Evolutionary conservation across 2,113 vertebrate genomes (phyloP).

Genomic region (Xenopus borealis): DNA sequence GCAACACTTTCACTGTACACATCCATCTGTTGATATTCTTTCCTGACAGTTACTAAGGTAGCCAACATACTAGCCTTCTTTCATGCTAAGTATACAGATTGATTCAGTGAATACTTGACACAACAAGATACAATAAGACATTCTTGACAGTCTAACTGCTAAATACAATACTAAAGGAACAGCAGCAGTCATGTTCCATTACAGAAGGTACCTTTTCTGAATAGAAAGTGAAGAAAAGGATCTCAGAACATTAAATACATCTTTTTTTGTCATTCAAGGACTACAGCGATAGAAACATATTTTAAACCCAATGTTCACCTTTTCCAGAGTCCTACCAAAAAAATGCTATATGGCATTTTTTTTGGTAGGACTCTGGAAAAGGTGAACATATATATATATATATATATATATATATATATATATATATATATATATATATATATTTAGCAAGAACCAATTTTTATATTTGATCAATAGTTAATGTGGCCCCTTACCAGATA

Average conservation of each 20-base stretch:
- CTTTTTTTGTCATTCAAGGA: not conserved
- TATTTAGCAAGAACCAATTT: too few relatives aligned
- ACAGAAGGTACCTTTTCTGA: not conserved
- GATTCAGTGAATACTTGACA: constrained; percentile 40
- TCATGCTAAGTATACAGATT: constrained; percentile 9
- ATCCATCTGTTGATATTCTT: too few relatives aligned
- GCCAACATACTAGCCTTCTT: not conserved
- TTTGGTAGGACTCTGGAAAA: too few relatives aligned
- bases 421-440: too few relatives aligned
- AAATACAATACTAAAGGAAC: constrained; percentile 16
- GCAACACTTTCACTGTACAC: not conserved
- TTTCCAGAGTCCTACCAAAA: too few relatives aligned
- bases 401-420: too few relatives aligned
- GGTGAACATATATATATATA: too few relatives aligned
- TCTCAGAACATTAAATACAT: not conserved
- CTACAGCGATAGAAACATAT: too few relatives aligned
- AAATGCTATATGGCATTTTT: too few relatives aligned
- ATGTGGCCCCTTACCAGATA: too few relatives aligned
- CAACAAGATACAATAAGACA: constrained; percentile 35
- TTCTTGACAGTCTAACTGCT: constrained; percentile 27
- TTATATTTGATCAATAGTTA: too few relatives aligned
- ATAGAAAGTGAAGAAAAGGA: not conserved
- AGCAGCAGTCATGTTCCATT: constrained; percentile 24
- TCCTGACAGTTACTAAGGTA: not conserved
- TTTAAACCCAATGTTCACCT: too few relatives aligned